phyloP scores from a whole-genome alignment of 2,797 vertebrate genomes.

The Naso thynnoides region DNA sequence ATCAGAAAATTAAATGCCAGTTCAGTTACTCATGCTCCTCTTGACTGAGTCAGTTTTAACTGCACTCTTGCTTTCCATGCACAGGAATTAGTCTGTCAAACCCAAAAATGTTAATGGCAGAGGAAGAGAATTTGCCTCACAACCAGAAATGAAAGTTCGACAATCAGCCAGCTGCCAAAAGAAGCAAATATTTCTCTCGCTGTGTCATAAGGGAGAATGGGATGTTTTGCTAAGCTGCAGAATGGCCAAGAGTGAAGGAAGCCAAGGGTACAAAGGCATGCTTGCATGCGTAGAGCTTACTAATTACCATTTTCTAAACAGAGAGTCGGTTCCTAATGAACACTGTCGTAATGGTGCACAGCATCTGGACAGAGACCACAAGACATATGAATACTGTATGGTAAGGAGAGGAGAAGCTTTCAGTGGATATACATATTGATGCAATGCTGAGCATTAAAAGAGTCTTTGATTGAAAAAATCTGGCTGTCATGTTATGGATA shows the following conservation, averaged over 20 bases:
- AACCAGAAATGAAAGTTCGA: conserved; percentile 66
- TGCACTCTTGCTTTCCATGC: conserved; percentile 48
- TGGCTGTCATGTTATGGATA: neutral
- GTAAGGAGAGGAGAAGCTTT: conserved; percentile 1
- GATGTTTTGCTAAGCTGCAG: conserved; percentile 71
- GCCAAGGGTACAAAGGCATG: conserved; percentile 55
- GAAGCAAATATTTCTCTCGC: conserved; percentile 73
- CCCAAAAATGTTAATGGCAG: conserved; percentile 62
- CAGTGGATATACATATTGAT: conserved; percentile 6
- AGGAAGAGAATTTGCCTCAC: conserved; percentile 60
- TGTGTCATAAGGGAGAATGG: conserved; percentile 73
- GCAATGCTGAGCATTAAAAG: neutral
- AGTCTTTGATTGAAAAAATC: neutral
- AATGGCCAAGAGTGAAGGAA: conserved; percentile 60
- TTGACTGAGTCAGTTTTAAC: conserved; percentile 50
- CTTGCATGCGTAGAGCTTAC: conserved; percentile 43
- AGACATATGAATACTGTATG: conserved; percentile 8
- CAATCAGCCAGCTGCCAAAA: conserved; percentile 66
- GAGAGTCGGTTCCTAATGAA: conserved; percentile 58
- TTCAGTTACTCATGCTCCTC: conserved; percentile 31
- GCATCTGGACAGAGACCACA: conserved; percentile 63
- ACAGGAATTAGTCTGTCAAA: conserved; percentile 53
- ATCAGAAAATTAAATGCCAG: conserved; percentile 33
- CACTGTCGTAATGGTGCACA: conserved; percentile 38
- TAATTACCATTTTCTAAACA: conserved; percentile 66